A percentile compares a stretch with the other conserved stretches of the same genome.
These are phyloP conservation scores for Odocoileus virginianus DNA, from an alignment of 2,113 vertebrate genomes.

Conservation along the genomic window DNA sequence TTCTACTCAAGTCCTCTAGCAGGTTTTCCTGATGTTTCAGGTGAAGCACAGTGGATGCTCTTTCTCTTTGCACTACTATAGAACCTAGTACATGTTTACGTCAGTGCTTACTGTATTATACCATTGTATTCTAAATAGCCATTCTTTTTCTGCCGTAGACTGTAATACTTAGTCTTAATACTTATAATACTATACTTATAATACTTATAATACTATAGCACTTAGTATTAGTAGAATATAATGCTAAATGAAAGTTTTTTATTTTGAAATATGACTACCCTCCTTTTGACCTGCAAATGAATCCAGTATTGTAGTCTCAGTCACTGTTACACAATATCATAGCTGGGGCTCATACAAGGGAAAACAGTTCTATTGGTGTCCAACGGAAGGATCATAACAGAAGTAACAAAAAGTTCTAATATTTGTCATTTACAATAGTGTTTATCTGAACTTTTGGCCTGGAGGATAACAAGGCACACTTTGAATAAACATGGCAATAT, in stretches of 20 bases:
- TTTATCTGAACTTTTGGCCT: constrained; percentile 82
- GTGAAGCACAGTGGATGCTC: background rate
- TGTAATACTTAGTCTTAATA: background rate
- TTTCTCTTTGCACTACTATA: background rate
- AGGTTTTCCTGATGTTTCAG: background rate
- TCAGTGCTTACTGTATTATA: background rate
- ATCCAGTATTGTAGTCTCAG: constrained; percentile 45
- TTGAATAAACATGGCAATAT: constrained; percentile 85
- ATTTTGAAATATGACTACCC: constrained; percentile 51
- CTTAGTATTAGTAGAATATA: constrained; percentile 27
- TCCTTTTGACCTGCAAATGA: constrained; percentile 68
- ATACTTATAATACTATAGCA: background rate
- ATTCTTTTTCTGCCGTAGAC: constrained; percentile 21
- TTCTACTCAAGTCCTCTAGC: background rate
- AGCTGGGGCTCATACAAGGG: constrained; percentile 61
- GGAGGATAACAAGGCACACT: constrained; percentile 81
- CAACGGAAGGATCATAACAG: constrained; percentile 82
- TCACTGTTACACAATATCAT: constrained; percentile 65
- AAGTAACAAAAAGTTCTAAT: constrained; percentile 80
- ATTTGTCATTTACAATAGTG: constrained; percentile 83
- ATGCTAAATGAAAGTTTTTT: constrained; percentile 44
- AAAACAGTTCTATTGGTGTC: constrained; percentile 73
- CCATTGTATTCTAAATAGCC: background rate
- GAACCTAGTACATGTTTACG: background rate
- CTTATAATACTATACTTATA: background rate